A percentile compares a stretch with the other conserved stretches of the same genome.
phyloP scores from a whole-genome alignment of 2,113 vertebrate species.

The Sphaerodactylus townsendi region DNA sequence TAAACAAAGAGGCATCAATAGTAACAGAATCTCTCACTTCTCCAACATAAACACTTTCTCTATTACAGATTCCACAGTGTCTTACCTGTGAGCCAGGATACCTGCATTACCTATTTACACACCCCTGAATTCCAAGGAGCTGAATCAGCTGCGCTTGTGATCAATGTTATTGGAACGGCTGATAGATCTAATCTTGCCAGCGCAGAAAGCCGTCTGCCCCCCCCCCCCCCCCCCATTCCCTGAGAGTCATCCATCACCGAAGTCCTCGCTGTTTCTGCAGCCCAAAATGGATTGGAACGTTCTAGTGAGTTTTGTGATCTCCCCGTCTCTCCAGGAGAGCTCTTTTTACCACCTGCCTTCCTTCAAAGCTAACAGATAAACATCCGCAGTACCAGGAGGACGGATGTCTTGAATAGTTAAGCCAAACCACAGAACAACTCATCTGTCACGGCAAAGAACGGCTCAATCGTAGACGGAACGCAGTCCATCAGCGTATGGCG shows the following conservation, averaged over 20 bases:
- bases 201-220: not conserved
- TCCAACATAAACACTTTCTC: not conserved
- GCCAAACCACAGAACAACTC: not conserved
- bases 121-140: not conserved
- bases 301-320: not conserved
- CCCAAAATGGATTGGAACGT: not conserved
- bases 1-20: not conserved
- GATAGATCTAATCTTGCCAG: constrained; percentile 27
- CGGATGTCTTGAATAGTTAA: not conserved
- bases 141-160: not conserved
- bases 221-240: constrained; percentile 27
- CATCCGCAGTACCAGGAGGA: not conserved
- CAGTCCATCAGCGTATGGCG: not conserved
- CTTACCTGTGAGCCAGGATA: not conserved
- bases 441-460: not conserved
- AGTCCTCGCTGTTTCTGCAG: constrained; percentile 29
- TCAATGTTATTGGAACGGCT: constrained; percentile 24
- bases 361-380: not conserved
- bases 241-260: constrained; percentile 21
- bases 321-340: not conserved
- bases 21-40: not conserved
- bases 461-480: not conserved
- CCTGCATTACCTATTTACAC: not conserved
- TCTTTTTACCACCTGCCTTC: not conserved
- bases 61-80: not conserved